A percentile compares a stretch with the other conserved stretches of the same genome.
phyloP scores from a whole-genome alignment of 2,113 vertebrate genomes.

The Hemiscyllium ocellatum region DNA sequence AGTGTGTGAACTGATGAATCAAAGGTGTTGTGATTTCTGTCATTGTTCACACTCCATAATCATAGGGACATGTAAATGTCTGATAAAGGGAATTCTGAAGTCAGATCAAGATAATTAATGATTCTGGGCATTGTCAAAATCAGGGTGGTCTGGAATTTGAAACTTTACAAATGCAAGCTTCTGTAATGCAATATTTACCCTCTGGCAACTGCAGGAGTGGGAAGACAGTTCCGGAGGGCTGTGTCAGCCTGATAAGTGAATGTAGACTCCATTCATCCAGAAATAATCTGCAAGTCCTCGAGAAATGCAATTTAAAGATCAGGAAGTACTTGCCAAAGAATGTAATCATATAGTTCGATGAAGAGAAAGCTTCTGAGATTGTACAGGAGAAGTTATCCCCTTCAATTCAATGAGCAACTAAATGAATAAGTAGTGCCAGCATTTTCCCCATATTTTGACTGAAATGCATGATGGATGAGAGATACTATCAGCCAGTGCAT shows the following conservation, averaged over 20 bases:
- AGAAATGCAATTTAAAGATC: constrained; percentile 16
- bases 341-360: background rate
- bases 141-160: background rate
- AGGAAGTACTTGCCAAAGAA: background rate
- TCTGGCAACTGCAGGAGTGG: background rate
- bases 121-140: background rate
- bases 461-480: background rate
- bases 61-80: background rate
- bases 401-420: background rate
- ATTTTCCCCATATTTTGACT: background rate
- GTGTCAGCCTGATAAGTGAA: background rate
- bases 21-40: constrained; percentile 21
- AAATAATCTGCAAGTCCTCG: constrained; percentile 7
- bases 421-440: background rate
- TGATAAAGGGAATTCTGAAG: background rate
- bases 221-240: background rate
- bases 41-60: background rate
- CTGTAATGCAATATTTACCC: background rate
- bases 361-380: background rate
- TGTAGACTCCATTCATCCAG: background rate
- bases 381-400: background rate
- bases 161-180: background rate
- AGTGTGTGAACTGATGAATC: constrained; percentile 16
- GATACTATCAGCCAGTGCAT: background rate
- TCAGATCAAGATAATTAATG: background rate